Percentiles rank a stretch among this genome's conserved stretches.
Conservation (phyloP, 2,797 vertebrate species). For the Vireo griseus region DNA sequence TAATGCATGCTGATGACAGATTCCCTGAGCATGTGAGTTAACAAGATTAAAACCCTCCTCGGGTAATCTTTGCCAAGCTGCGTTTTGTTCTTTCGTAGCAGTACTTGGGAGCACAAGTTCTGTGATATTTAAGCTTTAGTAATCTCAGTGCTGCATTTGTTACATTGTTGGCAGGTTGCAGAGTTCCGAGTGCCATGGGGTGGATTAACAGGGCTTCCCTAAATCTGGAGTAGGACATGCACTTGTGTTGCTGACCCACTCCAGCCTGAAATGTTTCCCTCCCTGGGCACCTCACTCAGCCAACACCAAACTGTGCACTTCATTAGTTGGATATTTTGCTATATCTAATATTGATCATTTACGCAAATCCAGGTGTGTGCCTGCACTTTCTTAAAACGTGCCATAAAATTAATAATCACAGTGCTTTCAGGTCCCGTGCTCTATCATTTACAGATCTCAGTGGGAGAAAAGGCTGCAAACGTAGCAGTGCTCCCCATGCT, state of each 20-base stretch:
- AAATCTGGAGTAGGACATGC: not conserved
- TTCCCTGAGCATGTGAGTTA: not conserved
- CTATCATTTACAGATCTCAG: not conserved
- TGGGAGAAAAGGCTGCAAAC: not conserved
- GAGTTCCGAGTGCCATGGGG: fast-evolving
- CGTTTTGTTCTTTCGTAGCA: not conserved
- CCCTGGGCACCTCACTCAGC: not conserved
- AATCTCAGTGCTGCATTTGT: not conserved
- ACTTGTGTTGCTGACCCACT: not conserved
- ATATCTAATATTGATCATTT: not conserved
- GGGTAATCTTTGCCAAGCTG: not conserved
- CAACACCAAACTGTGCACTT: not conserved
- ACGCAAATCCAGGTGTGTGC: not conserved
- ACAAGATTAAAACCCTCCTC: not conserved
- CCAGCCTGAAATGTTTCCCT: not conserved
- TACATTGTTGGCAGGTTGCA: not conserved
- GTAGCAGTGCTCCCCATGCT: fast-evolving
- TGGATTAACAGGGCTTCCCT: not conserved
- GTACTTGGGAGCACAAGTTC: not conserved
- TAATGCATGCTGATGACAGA: not conserved
- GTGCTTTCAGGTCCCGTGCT: not conserved
- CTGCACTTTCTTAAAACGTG: not conserved
- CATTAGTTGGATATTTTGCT: not conserved
- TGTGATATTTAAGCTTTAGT: not conserved
- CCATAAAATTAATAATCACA: not conserved